Evolutionary conservation across 2,797 vertebrate genomes (phyloP).

Genomic region (Todus mexicanus): DNA sequence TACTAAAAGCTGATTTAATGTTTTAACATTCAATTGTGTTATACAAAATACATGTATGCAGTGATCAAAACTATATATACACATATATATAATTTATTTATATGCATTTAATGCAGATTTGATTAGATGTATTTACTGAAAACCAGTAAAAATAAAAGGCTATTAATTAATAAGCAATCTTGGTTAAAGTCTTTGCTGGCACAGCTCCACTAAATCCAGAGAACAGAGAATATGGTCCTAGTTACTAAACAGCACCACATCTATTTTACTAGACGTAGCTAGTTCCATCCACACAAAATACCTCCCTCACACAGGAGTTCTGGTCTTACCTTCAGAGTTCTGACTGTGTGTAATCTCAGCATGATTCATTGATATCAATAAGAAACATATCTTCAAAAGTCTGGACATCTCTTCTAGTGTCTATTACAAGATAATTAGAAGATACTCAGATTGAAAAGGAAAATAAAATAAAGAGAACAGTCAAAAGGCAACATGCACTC

Average conservation of each 20-base stretch:
- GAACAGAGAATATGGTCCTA: neutral
- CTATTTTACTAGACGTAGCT: neutral
- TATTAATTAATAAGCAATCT: neutral
- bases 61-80: neutral
- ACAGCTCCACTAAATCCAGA: neutral
- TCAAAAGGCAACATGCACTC: slow-evolving; percentile 13
- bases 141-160: neutral
- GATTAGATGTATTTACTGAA: neutral
- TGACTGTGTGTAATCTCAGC: neutral
- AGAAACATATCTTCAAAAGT: slow-evolving; percentile 4
- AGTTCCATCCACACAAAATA: neutral
- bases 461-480: slow-evolving; percentile 3
- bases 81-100: neutral
- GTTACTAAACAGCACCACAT: neutral
- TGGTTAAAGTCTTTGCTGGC: neutral
- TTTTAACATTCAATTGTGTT: neutral
- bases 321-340: slow-evolving; percentile 70
- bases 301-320: neutral
- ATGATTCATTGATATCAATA: slow-evolving; percentile 61
- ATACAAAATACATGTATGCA: neutral
- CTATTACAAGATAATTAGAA: slow-evolving; percentile 28
- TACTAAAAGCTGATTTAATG: neutral
- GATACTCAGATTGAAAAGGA: slow-evolving; percentile 7
- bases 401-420: slow-evolving; percentile 56
- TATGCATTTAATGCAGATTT: neutral